These are phyloP conservation scores for Platyrinchus mystaceus DNA, from an alignment of 2,797 vertebrate species.

Conservation along the genomic window DNA sequence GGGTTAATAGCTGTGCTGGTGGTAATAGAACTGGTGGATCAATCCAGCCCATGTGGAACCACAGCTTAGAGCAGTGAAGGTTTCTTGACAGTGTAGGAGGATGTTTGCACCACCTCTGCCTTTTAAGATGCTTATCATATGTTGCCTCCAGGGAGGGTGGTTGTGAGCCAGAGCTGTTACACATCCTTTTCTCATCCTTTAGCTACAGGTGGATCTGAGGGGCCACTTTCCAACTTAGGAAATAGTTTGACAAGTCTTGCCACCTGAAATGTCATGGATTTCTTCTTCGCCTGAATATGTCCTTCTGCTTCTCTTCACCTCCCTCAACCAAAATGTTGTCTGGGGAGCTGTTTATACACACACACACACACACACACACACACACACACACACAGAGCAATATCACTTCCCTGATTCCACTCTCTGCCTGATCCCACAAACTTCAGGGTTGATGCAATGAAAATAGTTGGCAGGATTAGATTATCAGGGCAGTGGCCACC, in stretches of 20 bases:
- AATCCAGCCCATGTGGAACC: neutral
- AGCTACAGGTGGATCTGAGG: neutral
- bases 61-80: neutral
- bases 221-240: neutral
- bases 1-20: neutral
- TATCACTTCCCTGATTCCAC: neutral
- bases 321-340: neutral
- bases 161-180: neutral
- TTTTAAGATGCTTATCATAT: neutral
- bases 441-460: neutral
- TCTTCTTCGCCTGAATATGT: neutral
- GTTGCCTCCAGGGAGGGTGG: neutral
- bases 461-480: neutral
- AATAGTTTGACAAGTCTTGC: neutral
- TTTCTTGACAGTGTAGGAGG: neutral
- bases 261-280: neutral
- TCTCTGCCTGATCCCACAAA: neutral
- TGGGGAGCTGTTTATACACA: neutral
- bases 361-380: neutral
- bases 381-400: neutral
- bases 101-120: neutral
- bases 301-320: neutral
- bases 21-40: neutral
- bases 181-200: neutral
- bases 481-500: neutral